Percentiles rank a stretch among this genome's conserved stretches.
Conservation (phyloP, 2,888 invertebrate genomes). For the Conchocele bisecta region DNA sequence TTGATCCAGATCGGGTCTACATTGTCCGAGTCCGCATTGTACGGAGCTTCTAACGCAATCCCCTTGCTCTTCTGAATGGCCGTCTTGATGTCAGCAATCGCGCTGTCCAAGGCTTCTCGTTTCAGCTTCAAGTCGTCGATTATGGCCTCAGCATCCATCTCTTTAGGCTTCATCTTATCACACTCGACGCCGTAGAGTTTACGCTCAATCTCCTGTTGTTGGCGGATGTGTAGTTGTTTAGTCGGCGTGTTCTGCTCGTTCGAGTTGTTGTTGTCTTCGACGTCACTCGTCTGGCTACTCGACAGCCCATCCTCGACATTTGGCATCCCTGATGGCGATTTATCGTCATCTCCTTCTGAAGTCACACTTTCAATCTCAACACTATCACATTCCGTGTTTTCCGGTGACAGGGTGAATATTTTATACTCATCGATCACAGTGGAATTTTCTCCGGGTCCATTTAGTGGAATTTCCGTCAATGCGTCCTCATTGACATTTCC, state of each 20-base stretch:
- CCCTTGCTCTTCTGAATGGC: conserved; percentile 88
- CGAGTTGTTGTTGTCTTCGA: conserved; percentile 85
- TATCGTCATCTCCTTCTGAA: conserved; percentile 78
- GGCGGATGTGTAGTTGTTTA: conserved; percentile 84
- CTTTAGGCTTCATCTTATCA: conserved; percentile 58
- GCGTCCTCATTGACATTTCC: conserved; percentile 78
- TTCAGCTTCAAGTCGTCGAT: conserved; percentile 78
- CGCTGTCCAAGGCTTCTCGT: conserved; percentile 82
- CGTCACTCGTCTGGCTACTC: conserved; percentile 96
- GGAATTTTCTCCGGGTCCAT: conserved; percentile 78
- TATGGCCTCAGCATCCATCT: conserved; percentile 77
- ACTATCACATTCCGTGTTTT: conserved; percentile 96
- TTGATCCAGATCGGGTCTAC: conserved; percentile 80
- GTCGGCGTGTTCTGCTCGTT: conserved; percentile 87
- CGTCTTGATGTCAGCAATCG: conserved; percentile 92
- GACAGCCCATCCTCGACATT: conserved; percentile 96
- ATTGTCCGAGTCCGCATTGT: conserved; percentile 57
- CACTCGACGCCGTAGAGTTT: conserved; percentile 58
- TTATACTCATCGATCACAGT: conserved; percentile 86
- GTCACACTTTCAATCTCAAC: conserved; percentile 89
- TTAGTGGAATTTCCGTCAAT: conserved; percentile 83
- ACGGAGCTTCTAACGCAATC: conserved; percentile 71
- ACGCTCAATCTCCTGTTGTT: conserved; percentile 73
- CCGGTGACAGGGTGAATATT: conserved; percentile 95
- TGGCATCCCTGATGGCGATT: conserved; percentile 87